Conservation (phyloP, 1,140 invertebrate species). For the Aphaenogaster rudis region DNA sequence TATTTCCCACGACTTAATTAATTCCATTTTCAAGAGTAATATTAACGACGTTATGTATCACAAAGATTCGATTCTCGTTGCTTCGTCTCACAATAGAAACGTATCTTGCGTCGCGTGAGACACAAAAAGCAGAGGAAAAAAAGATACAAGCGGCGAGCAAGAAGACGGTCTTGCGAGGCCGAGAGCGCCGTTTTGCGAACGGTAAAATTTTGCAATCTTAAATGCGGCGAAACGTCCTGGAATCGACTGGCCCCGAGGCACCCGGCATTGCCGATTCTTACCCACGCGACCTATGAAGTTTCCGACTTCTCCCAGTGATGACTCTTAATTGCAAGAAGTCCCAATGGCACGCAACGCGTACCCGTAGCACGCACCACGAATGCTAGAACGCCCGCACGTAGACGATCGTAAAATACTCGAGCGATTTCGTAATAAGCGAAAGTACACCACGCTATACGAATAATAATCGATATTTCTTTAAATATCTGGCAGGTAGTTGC, state of each 20-base stretch:
- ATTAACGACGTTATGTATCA: constrained; percentile 50
- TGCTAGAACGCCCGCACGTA: constrained; percentile 1
- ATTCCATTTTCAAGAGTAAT: constrained; percentile 1
- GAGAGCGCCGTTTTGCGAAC: constrained; percentile 36
- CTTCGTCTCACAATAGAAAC: background rate
- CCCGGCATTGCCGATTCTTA: constrained; percentile 11
- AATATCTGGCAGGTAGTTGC: constrained; percentile 30
- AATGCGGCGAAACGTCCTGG: constrained; percentile 36
- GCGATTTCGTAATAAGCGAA: constrained; percentile 68
- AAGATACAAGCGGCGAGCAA: background rate
- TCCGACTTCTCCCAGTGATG: constrained; percentile 41
- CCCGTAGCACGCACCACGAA: background rate
- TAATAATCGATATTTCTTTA: constrained; percentile 24
- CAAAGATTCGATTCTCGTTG: background rate
- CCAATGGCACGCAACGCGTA: constrained; percentile 42
- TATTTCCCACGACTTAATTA: background rate
- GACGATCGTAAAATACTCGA: constrained; percentile 46
- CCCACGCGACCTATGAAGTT: constrained; percentile 30
- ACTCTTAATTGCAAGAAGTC: constrained; percentile 45
- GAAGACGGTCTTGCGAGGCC: background rate
- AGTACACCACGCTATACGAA: constrained; percentile 27
- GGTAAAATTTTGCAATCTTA: constrained; percentile 49
- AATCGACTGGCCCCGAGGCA: constrained; percentile 46
- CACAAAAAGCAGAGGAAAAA: background rate
- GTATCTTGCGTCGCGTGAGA: constrained; percentile 4